Conservation (phyloP, 2,113 vertebrate genomes). For the Typhlomys cinereus region DNA sequence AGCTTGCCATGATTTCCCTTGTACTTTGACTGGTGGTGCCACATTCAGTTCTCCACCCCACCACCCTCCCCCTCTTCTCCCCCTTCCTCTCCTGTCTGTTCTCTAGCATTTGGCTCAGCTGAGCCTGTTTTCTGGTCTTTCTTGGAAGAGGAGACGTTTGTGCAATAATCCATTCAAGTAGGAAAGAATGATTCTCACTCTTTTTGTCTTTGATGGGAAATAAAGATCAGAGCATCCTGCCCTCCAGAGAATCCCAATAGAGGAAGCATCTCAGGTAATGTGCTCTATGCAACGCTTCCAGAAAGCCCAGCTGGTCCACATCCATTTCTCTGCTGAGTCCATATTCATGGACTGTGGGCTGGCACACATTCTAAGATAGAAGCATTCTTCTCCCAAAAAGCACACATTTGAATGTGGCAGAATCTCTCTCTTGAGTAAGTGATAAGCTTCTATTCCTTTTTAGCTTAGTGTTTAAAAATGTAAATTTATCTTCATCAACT, state of each 20-base stretch:
- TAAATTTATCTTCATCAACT: neutral
- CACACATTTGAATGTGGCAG: neutral
- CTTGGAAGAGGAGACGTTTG: neutral
- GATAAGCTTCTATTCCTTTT: neutral
- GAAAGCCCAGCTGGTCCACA: neutral
- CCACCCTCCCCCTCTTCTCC: too few species aligned
- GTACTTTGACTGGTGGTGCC: neutral
- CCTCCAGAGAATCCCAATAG: slow-evolving; percentile 53
- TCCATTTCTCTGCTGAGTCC: slow-evolving; percentile 10
- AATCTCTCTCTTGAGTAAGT: neutral
- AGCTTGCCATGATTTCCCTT: neutral
- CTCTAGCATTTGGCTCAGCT: neutral
- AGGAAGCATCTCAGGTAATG: slow-evolving; percentile 72
- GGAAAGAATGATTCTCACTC: slow-evolving; percentile 70
- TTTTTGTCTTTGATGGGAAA: slow-evolving; percentile 71
- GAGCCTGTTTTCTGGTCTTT: neutral
- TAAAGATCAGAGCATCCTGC: slow-evolving; percentile 71
- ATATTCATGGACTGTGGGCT: neutral
- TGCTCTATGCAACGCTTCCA: slow-evolving; percentile 52
- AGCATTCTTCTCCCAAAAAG: neutral
- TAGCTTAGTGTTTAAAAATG: neutral
- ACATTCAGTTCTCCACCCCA: neutral
- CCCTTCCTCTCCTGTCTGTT: neutral
- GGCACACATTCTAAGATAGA: too few species aligned
- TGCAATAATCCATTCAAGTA: slow-evolving; percentile 6